Percentiles rank a stretch among this genome's conserved stretches.
phyloP scores from a whole-genome alignment of 2,797 vertebrate species.

The Oreonectes daqikongensis region DNA sequence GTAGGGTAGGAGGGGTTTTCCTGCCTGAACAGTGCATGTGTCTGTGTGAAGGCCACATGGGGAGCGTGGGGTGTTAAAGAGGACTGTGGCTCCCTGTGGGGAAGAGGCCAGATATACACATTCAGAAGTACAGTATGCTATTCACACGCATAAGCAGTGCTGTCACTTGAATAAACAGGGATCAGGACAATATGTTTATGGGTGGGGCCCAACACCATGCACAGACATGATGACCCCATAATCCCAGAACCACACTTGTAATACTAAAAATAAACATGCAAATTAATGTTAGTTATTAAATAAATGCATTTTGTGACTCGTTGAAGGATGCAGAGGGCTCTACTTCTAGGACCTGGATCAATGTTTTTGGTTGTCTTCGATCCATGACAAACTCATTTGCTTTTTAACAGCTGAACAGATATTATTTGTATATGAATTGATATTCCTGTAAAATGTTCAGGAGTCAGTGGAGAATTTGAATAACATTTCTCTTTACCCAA shows the following conservation, averaged over 20 bases:
- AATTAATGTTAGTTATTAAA: background rate
- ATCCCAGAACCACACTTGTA: background rate
- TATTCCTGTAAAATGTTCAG: too few relatives aligned
- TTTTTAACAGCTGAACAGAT: too few relatives aligned
- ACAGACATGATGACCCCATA: background rate
- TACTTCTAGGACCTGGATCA: too few relatives aligned
- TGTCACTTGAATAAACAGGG: background rate
- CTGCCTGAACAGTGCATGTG: slow-evolving; percentile 58
- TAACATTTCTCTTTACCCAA: slow-evolving; percentile 30
- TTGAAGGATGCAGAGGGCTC: too few relatives aligned
- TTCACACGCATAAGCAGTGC: slow-evolving; percentile 14
- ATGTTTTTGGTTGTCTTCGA: too few relatives aligned
- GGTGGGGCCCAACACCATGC: background rate
- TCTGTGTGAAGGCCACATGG: slow-evolving; percentile 59
- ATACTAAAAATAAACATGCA: background rate
- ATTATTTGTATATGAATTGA: too few relatives aligned
- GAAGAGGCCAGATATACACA: slow-evolving; percentile 23
- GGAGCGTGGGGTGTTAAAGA: slow-evolving; percentile 55
- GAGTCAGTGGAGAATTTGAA: background rate
- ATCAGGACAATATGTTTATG: background rate
- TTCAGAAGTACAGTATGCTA: slow-evolving; percentile 26
- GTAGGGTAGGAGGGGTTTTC: slow-evolving; percentile 4
- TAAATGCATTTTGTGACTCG: too few relatives aligned
- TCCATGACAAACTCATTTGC: too few relatives aligned
- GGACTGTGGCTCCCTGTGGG: slow-evolving; percentile 24